Percentiles rank a stretch among this genome's conserved stretches.
Evolutionary conservation across 1,140 invertebrate species (phyloP).

Genomic region (Tetraneura akinire): DNA sequence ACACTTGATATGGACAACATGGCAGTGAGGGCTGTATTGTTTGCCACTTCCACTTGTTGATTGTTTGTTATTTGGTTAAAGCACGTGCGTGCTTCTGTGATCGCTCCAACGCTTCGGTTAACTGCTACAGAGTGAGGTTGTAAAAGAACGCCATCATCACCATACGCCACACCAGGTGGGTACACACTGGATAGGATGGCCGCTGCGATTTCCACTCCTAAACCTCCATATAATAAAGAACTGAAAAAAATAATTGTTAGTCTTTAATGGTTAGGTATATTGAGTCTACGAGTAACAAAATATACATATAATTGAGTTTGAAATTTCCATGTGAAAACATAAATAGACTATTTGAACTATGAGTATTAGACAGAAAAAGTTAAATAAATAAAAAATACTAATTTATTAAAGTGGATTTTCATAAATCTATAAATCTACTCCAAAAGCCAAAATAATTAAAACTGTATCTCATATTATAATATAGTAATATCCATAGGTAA

Average conservation of each 20-base stretch:
- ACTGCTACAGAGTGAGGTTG: not conserved
- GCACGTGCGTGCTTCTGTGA: not conserved
- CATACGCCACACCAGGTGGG: constrained; percentile 11
- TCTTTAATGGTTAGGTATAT: no score
- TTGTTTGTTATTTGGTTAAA: not conserved
- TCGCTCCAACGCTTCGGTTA: constrained; percentile 11
- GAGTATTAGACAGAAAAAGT: no score
- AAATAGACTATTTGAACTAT: no score
- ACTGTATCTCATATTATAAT: no score
- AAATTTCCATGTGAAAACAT: no score
- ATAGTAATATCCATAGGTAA: no score
- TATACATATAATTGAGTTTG: no score
- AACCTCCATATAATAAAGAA: constrained; percentile 60
- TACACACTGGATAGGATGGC: constrained; percentile 59
- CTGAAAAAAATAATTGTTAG: constrained; percentile 55
- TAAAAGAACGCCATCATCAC: constrained; percentile 2
- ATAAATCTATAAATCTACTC: no score
- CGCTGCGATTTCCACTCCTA: constrained; percentile 61
- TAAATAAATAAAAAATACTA: no score
- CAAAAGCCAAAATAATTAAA: no score
- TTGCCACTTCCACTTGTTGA: constrained; percentile 3
- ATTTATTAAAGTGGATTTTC: no score
- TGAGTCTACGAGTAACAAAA: no score
- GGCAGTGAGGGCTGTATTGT: constrained; percentile 2
- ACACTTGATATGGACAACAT: constrained; percentile 38